These are phyloP conservation scores for Rhinoptilus africanus DNA, from an alignment of 2,113 vertebrate species.

Conservation along the genomic window DNA sequence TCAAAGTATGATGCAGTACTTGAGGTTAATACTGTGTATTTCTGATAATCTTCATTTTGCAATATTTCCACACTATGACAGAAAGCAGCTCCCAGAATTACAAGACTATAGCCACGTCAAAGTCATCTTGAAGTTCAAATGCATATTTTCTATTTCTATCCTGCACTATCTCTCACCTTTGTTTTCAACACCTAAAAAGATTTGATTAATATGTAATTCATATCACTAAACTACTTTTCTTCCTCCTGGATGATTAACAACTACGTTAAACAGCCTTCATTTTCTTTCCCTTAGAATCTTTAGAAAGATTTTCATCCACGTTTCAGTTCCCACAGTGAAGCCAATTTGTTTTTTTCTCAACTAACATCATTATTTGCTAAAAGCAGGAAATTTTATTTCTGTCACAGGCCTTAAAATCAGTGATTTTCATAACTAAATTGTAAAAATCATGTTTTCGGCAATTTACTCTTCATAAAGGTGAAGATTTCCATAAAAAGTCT, in stretches of 20 bases:
- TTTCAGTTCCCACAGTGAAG: not conserved
- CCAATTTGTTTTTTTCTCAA: not conserved
- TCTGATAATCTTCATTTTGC: not conserved
- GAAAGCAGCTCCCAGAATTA: not conserved
- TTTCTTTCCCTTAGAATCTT: not conserved
- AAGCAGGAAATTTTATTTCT: not conserved
- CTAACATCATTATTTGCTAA: not conserved
- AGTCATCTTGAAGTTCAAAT: not conserved
- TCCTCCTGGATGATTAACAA: not conserved
- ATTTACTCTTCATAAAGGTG: not conserved
- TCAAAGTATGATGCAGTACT: not conserved
- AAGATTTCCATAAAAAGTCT: not conserved
- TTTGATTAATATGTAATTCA: not conserved
- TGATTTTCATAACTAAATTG: not conserved
- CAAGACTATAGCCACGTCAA: not conserved
- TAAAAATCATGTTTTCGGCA: not conserved
- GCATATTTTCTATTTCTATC: not conserved
- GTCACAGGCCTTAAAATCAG: not conserved
- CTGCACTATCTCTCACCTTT: not conserved
- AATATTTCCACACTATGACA: fast-evolving
- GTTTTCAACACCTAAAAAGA: not conserved
- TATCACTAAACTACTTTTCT: not conserved
- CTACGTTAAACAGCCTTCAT: not conserved
- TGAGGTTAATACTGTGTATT: not conserved
- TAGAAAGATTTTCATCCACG: not conserved